Evolutionary conservation across 2,113 vertebrate species (phyloP).

Genomic region (Datnioides undecimradiatus): DNA sequence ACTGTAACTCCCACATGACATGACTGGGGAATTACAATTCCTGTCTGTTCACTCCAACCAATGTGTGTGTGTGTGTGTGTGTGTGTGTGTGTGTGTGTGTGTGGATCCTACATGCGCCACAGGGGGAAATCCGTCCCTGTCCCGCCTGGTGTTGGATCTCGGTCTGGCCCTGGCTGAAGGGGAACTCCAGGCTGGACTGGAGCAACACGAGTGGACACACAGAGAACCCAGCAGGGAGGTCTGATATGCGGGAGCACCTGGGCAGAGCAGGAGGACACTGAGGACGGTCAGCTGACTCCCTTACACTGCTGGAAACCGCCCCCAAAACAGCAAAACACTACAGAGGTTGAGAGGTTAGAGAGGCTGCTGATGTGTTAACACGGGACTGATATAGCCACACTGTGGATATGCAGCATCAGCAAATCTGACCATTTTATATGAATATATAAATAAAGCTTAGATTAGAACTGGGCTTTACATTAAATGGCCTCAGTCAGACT

Average conservation of each 20-base stretch:
- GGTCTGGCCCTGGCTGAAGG: conserved; percentile 86
- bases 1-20: no score
- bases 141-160: conserved; percentile 62
- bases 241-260: conserved; percentile 85
- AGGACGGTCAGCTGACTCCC: neutral
- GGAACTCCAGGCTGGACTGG: conserved; percentile 89
- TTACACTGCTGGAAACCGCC: neutral
- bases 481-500: no score
- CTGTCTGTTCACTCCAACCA: neutral
- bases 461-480: no score
- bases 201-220: conserved; percentile 80
- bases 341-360: no score
- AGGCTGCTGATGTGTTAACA: neutral
- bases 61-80: neutral
- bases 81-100: neutral
- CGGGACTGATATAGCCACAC: neutral
- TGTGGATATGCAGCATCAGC: no score
- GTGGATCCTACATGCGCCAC: conserved; percentile 87
- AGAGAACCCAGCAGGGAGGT: conserved; percentile 88
- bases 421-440: no score
- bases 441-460: neutral
- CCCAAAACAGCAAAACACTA: neutral
- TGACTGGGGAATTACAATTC: neutral
- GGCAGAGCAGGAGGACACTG: neutral
- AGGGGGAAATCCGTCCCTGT: conserved; percentile 87